Evolutionary conservation across 2,113 vertebrate species (phyloP), one percentile per base, ranked within the genome.

Genomic region (Datnioides undecimradiatus): DNA sequence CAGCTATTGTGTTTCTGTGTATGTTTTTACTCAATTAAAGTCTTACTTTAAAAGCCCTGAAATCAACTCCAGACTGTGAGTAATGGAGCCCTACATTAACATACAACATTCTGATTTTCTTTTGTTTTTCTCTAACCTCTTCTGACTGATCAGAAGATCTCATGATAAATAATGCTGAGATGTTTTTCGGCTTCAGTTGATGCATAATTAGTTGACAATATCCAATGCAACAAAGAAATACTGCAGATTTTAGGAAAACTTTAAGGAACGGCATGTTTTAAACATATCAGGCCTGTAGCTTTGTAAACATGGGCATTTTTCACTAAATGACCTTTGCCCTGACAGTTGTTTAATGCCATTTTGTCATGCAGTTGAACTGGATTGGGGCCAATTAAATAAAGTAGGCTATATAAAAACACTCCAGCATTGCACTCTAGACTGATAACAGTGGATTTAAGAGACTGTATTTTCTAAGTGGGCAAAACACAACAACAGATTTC

Each of bases 311-410:
- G 7, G 10, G 36, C 1, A 27, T 12, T 7, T 67, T 9, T 66
- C 16, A 25, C 7, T 48, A 9, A 19, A 40, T 8, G 64, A 82
- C 41, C 74, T 86, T 81, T 87, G 70, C 23, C 25, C 62, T 59
- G 43, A 14, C 46, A 19, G 17, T 29, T 4, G 36, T 45, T 7
- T 43, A 11, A 51, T 16, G 5, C 6, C 1, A n/a, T 40, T n/a
- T 67, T 48, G 60, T 19, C 17, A 38, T 54, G 55, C 57, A 29
- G 2, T 34, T 62, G 19, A 34, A 23, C 2, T 65, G 29, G 14
- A 16, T 58, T 6, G n/a, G 74, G 17, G 73, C 13, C 60, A 83
- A 8, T 66, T 1, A 69, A 71, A 25, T 14, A 1, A 40, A 52
- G 16, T 2, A 12, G 12, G 23, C 7, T 4, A 8, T 16, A 62